Evolutionary conservation across 2,113 vertebrate species (phyloP), one percentile per base, ranked within the genome.

Genomic region (Neotoma lepida): DNA sequence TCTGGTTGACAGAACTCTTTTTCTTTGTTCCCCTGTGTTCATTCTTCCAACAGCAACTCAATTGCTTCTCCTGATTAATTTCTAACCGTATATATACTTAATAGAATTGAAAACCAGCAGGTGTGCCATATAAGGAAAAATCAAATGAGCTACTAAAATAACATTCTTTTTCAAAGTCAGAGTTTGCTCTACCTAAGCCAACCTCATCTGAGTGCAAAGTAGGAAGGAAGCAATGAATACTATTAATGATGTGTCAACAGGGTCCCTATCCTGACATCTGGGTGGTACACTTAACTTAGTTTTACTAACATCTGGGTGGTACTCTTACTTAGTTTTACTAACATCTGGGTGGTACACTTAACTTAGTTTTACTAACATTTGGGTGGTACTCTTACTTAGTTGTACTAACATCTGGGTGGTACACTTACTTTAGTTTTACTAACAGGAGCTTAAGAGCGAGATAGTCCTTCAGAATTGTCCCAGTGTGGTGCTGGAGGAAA

Each of bases 91-190:
- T 56, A 74, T 51, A 74, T 82, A 89, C 68, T 91, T 71, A 61
- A 74, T 18, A 88, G 88, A 89, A 91, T 58, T 89, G 28, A 94
- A 90, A 96, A 35, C 58, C 64, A 46, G 28, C 46, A 58, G 15
- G 18, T 35, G 15, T n/a, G 64, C 73, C 63, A 49, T 8, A 54
- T 49, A 87, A 95, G 41, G 66, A 73, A 20, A 56, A 30, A 89
- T 78, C 63, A 14, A 61, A 76, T 85, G 63, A 89, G 17, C 74
- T 95, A 33, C 18, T 93, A 85, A 95, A 95, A 91, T 94, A 91
- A 56, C 68, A 41, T 56, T 73, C 68, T 39, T 61, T 64, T 66
- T 41, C 56, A 87, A 74, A 84, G 78, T 49, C 33, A n/a, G 56
- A 82, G 54, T n/a, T 3, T 35, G 44, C 4, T 28, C 41, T 73